Percentiles rank a stretch among this genome's conserved stretches.
Conservation (phyloP, 53 echinoderm and acorn worm genomes). For the Holothuria leucospilota region DNA sequence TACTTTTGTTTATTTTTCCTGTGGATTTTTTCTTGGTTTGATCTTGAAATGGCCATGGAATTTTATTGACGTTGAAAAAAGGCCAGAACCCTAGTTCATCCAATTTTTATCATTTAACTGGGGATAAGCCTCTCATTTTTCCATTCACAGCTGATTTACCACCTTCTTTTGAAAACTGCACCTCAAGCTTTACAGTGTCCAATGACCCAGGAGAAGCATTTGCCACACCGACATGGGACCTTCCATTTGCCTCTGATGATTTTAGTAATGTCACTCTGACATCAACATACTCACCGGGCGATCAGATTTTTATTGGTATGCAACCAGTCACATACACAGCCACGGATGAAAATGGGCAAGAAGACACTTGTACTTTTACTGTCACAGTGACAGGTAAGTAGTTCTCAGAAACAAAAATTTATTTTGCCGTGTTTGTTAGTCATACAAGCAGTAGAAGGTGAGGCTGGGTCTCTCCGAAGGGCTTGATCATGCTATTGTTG, state of each 20-base stretch:
- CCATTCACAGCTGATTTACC: not conserved
- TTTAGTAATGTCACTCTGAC: constrained; percentile 11
- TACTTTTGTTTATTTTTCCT: no score
- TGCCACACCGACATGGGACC: constrained; percentile 33
- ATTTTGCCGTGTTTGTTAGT: no score
- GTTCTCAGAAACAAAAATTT: no score
- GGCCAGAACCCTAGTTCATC: no score
- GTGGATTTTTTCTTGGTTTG: no score
- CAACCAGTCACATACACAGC: constrained; percentile 56
- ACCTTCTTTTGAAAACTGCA: constrained; percentile 61
- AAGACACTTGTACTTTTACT: constrained; percentile 53
- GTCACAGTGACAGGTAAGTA: constrained; percentile 66
- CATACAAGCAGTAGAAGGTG: no score
- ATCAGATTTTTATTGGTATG: constrained; percentile 47
- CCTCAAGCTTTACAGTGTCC: not conserved
- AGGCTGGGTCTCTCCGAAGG: no score
- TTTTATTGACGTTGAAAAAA: no score
- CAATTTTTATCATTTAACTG: no score
- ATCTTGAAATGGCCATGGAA: no score
- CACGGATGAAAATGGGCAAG: constrained; percentile 61
- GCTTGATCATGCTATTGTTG: no score
- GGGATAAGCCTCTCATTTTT: no score
- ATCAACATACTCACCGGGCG: constrained; percentile 48
- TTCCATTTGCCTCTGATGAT: constrained; percentile 37
- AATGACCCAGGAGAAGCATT: constrained; percentile 51